These are phyloP conservation scores for Amblyteles armatorius DNA, from an alignment of 2,888 invertebrate genomes.

Conservation along the genomic window DNA sequence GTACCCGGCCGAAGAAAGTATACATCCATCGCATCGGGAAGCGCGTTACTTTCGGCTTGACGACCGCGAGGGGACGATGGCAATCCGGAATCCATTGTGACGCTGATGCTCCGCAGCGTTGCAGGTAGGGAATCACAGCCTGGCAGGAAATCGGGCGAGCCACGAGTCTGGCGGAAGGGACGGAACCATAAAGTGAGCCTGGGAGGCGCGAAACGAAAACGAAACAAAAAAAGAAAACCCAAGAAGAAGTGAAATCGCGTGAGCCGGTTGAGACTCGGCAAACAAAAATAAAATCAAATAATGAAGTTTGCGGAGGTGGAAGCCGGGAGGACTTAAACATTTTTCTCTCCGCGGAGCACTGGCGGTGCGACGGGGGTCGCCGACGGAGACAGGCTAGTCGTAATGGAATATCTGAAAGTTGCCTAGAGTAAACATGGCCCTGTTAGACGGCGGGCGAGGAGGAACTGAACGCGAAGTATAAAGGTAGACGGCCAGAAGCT, in stretches of 20 bases:
- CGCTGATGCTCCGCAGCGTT: conserved; percentile 11
- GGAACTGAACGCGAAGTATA: conserved; percentile 29
- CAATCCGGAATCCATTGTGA: conserved; percentile 56
- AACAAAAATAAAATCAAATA: conserved; percentile 48
- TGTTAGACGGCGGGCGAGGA: conserved; percentile 42
- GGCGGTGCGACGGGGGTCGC: background rate
- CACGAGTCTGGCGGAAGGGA: background rate
- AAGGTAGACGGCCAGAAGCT: conserved; percentile 52
- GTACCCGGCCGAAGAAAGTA: conserved; percentile 41
- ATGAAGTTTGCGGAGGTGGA: conserved; percentile 45
- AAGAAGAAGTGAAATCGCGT: conserved; percentile 15
- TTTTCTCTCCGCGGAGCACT: conserved; percentile 44
- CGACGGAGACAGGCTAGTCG: conserved; percentile 63
- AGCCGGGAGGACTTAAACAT: conserved; percentile 69
- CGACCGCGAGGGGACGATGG: conserved; percentile 50
- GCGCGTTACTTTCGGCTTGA: conserved; percentile 54
- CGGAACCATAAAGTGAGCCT: background rate
- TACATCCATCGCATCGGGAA: conserved; percentile 36
- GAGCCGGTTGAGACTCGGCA: conserved; percentile 32
- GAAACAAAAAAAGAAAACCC: conserved; percentile 26
- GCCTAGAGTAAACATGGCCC: conserved; percentile 72
- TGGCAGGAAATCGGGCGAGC: background rate
- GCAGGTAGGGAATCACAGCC: background rate
- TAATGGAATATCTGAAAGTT: conserved; percentile 78
- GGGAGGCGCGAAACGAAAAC: background rate